Base-by-base conservation (phyloP, 2,797 vertebrate species). In the Luscinia luscinia region DNA sequence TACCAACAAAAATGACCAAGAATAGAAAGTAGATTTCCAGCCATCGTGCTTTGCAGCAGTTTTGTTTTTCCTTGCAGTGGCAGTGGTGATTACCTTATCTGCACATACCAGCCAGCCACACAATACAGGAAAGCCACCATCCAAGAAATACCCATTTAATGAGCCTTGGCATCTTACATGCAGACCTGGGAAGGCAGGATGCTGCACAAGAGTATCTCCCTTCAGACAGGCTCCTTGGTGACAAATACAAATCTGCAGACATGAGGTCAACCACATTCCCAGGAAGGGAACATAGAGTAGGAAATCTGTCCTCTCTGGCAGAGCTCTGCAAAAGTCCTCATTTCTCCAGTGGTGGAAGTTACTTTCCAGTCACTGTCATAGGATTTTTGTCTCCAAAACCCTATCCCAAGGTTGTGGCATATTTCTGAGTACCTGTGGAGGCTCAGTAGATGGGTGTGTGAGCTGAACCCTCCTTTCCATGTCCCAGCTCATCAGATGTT, bases 41-140 rank as follows among this genome's bases (percentile, higher is more conserved):
- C 59, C 62, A 21, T 85, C 36, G 69, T 79, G 32, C 85, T 94
- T 76, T 91, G 64, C 67, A 93, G 78, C 76, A 88, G 83, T 91
- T 95, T 94, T 95, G 85, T 93, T 94, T 93, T 84, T 28, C 70
- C 41, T 93, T 79, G 59, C 74, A 91, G 46, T 17, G 58, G 69
- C 80, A 87, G 51, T 0, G 5, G 73, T 49, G 85, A 94, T 96
- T 96, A 95, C 94, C 91, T 96, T 96, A 95, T 96, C 94, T 94
- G 61, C n/a, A 38, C 67, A 51, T 18, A 87, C 82, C 96, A 96
- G 93, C 73, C 87, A 92, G 86, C 43, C 28, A 6, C 73, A 94
- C 48, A 91, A 90, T 79, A 79, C 89, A 93, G 79, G 55, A 95
- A 95, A 94, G 88, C 48, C 73, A 86, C 46, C 63, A 73, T 88